phyloP scores from a whole-genome alignment of 2,113 vertebrate species.

The Lepus americanus region DNA sequence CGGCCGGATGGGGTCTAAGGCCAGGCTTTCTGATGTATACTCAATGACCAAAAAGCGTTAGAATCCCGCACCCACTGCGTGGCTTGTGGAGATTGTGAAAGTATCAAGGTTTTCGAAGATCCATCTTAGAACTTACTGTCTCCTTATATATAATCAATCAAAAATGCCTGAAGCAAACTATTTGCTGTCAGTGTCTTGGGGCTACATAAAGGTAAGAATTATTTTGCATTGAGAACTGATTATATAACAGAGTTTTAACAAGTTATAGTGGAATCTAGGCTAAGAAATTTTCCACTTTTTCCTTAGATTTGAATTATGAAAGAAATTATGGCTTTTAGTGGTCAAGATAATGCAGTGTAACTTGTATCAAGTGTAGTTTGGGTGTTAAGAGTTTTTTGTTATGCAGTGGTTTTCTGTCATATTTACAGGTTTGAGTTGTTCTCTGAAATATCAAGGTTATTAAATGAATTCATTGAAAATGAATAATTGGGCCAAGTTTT shows the following conservation, averaged over 20 bases:
- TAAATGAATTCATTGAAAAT: slow-evolving; percentile 48
- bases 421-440: slow-evolving; percentile 2
- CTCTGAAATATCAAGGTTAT: slow-evolving; percentile 51
- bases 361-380: slow-evolving; percentile 47
- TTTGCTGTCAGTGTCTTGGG: slow-evolving; percentile 98
- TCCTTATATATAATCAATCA: slow-evolving; percentile 72
- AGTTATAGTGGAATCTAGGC: slow-evolving; percentile 17
- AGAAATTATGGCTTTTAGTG: slow-evolving; percentile 37
- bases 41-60: slow-evolving; percentile 82
- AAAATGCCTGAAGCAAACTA: slow-evolving; percentile 99
- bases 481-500: slow-evolving; percentile 2
- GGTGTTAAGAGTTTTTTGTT: slow-evolving; percentile 44
- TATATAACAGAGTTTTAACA: slow-evolving; percentile 72
- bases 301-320: slow-evolving; percentile 3
- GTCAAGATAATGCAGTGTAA: slow-evolving; percentile 43
- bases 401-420: slow-evolving; percentile 3
- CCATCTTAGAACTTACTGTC: slow-evolving; percentile 77
- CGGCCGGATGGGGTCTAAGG: slow-evolving; percentile 82
- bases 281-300: slow-evolving; percentile 21
- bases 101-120: slow-evolving; percentile 78
- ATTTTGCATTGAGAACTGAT: slow-evolving; percentile 80
- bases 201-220: slow-evolving; percentile 98
- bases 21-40: slow-evolving; percentile 81
- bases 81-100: slow-evolving; percentile 74
- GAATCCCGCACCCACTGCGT: slow-evolving; percentile 16